Conservation (phyloP, 2,888 invertebrate genomes). For the Caenorhabditis plicata region DNA sequence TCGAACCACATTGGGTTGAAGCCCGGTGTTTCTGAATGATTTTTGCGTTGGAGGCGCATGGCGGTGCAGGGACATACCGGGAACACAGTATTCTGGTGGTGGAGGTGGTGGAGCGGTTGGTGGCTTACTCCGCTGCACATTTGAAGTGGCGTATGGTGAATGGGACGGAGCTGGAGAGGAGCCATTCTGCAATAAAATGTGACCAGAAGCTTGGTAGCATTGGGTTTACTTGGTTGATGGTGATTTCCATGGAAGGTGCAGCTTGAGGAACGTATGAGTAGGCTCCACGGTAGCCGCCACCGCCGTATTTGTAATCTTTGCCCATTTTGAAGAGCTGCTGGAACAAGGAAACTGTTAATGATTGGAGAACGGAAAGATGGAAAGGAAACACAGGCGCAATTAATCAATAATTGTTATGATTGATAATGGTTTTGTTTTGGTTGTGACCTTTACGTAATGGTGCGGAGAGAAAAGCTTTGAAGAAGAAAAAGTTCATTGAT, state of each 20-base stretch:
- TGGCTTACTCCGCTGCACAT: conserved; percentile 18
- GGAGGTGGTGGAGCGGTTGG: conserved; percentile 45
- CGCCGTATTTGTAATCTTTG: conserved; percentile 41
- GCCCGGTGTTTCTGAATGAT: conserved; percentile 9
- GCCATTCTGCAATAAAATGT: conserved; percentile 6
- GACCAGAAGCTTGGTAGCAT: too few relatives aligned
- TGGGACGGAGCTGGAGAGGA: conserved; percentile 19
- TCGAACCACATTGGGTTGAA: conserved; percentile 58
- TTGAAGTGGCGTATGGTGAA: conserved; percentile 14
- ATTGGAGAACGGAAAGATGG: too few relatives aligned
- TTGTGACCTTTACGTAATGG: too few relatives aligned
- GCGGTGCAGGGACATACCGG: conserved; percentile 6
- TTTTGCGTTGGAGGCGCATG: neutral
- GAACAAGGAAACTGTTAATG: too few relatives aligned
- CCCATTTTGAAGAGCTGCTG: too few relatives aligned
- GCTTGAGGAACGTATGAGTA: conserved; percentile 52
- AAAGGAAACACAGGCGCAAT: too few relatives aligned
- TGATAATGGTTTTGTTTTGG: too few relatives aligned
- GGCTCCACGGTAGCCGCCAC: conserved; percentile 38
- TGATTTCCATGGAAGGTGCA: conserved; percentile 56
- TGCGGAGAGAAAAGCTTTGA: too few relatives aligned
- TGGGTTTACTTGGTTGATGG: conserved; percentile 55
- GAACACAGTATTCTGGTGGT: conserved; percentile 35
- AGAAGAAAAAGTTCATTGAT: too few relatives aligned
- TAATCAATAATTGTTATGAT: too few relatives aligned